Evolutionary conservation across 2,797 vertebrate species (phyloP).

Genomic region (Crossoptilon crossoptilon): DNA sequence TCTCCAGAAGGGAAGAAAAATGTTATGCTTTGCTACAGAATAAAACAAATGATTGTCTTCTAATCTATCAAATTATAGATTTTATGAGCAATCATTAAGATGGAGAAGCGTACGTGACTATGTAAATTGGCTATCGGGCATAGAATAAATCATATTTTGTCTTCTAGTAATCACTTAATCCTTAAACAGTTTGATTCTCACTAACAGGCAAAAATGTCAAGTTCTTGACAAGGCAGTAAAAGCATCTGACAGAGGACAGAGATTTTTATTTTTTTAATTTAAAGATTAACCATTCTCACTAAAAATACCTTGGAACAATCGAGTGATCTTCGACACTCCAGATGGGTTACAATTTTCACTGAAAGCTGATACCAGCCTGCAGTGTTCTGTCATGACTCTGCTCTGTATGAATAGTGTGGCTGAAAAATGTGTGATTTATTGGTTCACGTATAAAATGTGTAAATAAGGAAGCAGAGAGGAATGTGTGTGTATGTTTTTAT

Average conservation of each 20-base stretch:
- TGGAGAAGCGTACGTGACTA: background rate
- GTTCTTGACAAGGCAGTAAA: constrained; percentile 28
- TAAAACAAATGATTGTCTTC: background rate
- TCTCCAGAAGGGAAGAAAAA: background rate
- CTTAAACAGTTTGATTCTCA: background rate
- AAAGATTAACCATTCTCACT: constrained; percentile 19
- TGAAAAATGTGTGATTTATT: constrained; percentile 37
- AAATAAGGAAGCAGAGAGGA: constrained; percentile 49
- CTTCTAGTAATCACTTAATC: background rate
- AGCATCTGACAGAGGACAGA: background rate
- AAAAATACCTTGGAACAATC: constrained; percentile 56
- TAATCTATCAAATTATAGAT: background rate
- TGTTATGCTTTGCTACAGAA: background rate
- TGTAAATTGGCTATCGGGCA: background rate
- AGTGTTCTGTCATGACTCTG: constrained; percentile 46
- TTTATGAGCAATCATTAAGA: background rate
- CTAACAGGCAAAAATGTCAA: background rate
- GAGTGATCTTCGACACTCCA: constrained; percentile 31
- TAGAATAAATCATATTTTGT: constrained; percentile 3
- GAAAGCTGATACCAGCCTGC: constrained; percentile 49
- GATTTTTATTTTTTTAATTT: constrained; percentile 51
- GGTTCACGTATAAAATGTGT: constrained; percentile 28
- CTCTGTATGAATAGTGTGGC: background rate
- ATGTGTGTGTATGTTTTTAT: constrained; percentile 17
- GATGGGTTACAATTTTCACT: constrained; percentile 22